Evolutionary conservation across 2,888 invertebrate genomes (phyloP).

Genomic region (Listrodromus nycthemerus): DNA sequence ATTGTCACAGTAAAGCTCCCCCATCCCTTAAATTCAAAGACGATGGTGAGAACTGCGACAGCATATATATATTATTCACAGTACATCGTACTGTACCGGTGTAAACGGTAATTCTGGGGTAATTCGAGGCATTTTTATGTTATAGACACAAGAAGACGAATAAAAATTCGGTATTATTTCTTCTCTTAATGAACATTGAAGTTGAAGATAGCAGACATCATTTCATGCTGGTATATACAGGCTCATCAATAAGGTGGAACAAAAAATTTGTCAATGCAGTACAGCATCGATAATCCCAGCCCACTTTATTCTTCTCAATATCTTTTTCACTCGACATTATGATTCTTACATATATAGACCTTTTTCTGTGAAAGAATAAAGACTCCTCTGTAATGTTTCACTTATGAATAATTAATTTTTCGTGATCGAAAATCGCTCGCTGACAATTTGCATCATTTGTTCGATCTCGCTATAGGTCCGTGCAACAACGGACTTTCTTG

Average conservation of each 20-base stretch:
- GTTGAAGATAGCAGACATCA: neutral
- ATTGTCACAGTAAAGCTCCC: constrained; percentile 26
- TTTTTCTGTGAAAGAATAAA: too few relatives aligned
- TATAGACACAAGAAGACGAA: neutral
- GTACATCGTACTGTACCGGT: neutral
- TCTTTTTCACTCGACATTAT: neutral
- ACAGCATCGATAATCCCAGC: neutral
- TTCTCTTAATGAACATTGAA: neutral
- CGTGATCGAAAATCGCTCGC: neutral
- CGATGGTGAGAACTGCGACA: constrained; percentile 30
- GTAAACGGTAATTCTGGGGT: neutral
- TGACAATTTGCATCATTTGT: constrained; percentile 8
- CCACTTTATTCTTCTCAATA: neutral
- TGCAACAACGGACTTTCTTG: constrained; percentile 17
- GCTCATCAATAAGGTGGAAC: neutral
- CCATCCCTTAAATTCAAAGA: neutral
- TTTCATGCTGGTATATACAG: neutral
- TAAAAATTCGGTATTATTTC: neutral
- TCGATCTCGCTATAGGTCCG: neutral
- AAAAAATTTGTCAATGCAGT: neutral
- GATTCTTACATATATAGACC: neutral
- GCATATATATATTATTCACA: constrained; percentile 7
- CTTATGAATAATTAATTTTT: neutral
- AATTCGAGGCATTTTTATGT: neutral
- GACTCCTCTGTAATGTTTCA: too few relatives aligned